A percentile compares a stretch with the other conserved stretches of the same genome.
phyloP scores from a whole-genome alignment of 2,888 invertebrate genomes.

The Asteroscopus sphinx region DNA sequence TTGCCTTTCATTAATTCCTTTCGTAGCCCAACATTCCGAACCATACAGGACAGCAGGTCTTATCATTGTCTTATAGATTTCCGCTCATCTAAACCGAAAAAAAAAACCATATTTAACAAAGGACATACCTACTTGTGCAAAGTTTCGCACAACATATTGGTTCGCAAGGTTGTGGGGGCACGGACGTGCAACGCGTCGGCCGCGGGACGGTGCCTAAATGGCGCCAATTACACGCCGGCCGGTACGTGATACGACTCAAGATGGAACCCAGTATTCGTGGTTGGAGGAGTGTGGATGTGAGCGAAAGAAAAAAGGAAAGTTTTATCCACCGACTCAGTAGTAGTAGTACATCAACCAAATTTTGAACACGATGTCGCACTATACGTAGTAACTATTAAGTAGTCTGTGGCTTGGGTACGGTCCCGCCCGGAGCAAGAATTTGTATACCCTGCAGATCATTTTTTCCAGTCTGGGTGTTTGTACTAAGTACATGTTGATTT shows the following conservation, averaged over 20 bases:
- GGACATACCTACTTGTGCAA: slow-evolving; percentile 20
- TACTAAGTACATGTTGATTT: no score
- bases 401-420: no score
- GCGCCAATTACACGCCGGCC: slow-evolving; percentile 87
- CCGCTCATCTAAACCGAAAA: not conserved
- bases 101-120: slow-evolving; percentile 15
- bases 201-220: slow-evolving; percentile 79
- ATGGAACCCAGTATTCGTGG: slow-evolving; percentile 63
- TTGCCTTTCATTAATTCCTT: no score
- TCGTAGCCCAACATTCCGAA: no score
- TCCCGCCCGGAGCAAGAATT: no score
- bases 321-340: not conserved
- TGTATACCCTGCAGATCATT: no score
- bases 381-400: no score
- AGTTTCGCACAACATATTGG: slow-evolving; percentile 63
- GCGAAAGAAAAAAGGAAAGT: not conserved
- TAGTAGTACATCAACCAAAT: no score
- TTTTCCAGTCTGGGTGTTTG: no score
- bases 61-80: no score
- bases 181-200: slow-evolving; percentile 64
- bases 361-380: no score
- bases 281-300: slow-evolving; percentile 68
- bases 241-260: slow-evolving; percentile 83
- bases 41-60: no score
- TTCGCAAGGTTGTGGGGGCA: slow-evolving; percentile 50